These are phyloP conservation scores for Sminthurides bifidus DNA, from an alignment of 1,140 invertebrate genomes.

Conservation along the genomic window DNA sequence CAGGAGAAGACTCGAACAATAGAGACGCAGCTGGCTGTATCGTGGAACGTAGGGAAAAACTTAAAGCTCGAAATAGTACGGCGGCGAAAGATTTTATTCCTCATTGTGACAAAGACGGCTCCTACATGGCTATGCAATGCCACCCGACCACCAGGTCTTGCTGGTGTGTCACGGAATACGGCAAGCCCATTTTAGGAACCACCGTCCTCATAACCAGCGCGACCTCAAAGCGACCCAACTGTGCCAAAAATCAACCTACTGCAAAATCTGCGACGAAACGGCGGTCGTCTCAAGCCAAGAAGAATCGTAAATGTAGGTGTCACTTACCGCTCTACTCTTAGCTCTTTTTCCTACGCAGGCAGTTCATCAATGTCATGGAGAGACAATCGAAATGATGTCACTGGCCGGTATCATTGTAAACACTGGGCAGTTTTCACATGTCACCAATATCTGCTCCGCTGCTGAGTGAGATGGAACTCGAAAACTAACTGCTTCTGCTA, in stretches of 20 bases:
- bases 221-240: conserved; percentile 47
- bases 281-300: conserved; percentile 26
- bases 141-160: conserved; percentile 59
- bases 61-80: conserved; percentile 6
- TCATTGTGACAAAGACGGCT: conserved; percentile 64
- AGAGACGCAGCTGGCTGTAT: conserved; percentile 9
- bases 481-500: conserved; percentile 2
- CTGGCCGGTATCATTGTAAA: not conserved
- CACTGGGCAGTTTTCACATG: not conserved
- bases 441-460: not conserved
- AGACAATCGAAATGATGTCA: not conserved
- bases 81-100: conserved; percentile 38
- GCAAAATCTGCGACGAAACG: conserved; percentile 22
- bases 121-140: conserved; percentile 72
- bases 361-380: not conserved
- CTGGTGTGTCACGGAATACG: conserved; percentile 71
- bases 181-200: conserved; percentile 62
- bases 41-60: conserved; percentile 20
- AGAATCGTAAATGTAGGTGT: conserved; percentile 28
- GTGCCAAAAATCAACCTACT: conserved; percentile 37
- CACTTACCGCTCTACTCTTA: not conserved
- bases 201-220: conserved; percentile 46
- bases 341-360: not conserved
- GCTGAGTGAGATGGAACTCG: too few species aligned
- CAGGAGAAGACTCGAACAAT: conserved; percentile 10